phyloP scores from a whole-genome alignment of 2,797 vertebrate genomes.

The Atherinosoma microstoma region DNA sequence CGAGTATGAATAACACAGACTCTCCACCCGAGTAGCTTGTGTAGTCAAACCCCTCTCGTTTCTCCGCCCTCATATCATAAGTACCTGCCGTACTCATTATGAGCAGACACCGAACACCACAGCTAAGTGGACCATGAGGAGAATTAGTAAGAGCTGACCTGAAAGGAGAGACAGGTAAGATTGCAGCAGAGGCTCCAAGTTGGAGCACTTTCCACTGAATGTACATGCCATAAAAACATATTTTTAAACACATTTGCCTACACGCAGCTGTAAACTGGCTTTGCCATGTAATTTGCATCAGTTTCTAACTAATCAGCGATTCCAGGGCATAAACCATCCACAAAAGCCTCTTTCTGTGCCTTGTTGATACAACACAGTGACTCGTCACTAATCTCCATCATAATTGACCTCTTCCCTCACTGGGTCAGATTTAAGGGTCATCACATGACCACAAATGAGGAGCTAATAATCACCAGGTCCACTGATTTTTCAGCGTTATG shows the following conservation, averaged over 20 bases:
- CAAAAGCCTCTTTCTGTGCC: constrained; percentile 31
- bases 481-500: constrained; percentile 27
- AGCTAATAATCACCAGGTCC: constrained; percentile 42
- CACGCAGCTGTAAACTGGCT: neutral
- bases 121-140: constrained; percentile 24
- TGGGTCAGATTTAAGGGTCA: constrained; percentile 54
- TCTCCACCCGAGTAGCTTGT: constrained; percentile 30
- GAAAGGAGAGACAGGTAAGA: constrained; percentile 25
- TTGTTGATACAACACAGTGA: constrained; percentile 75
- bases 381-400: constrained; percentile 70
- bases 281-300: constrained; percentile 20
- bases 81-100: constrained; percentile 43
- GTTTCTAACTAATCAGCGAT: constrained; percentile 24
- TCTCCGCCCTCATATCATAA: constrained; percentile 36
- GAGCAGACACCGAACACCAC: constrained; percentile 47
- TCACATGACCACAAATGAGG: constrained; percentile 66
- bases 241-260: neutral
- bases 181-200: constrained; percentile 17
- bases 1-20: constrained; percentile 40
- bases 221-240: neutral
- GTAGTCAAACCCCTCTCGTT: constrained; percentile 12
- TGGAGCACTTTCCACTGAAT: neutral
- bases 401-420: constrained; percentile 53
- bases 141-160: constrained; percentile 33
- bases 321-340: constrained; percentile 41